Base-by-base conservation (phyloP, 2,888 invertebrate genomes). In the Orgyia antiqua region DNA sequence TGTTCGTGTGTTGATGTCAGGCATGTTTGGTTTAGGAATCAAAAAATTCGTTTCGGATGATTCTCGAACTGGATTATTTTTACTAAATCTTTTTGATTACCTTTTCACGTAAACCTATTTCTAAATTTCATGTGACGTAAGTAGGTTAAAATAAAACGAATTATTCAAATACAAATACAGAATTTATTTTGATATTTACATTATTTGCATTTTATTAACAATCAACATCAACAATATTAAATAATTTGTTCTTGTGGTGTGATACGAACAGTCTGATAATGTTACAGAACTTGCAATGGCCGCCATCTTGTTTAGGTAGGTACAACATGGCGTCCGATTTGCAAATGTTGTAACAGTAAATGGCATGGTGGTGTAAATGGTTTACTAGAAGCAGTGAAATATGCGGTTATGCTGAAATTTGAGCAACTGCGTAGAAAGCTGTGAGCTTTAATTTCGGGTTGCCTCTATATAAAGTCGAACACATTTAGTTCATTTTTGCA, bases 181-280 rank as follows among this genome's bases (percentile, higher is more conserved):
- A 88, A 88, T 89, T 89, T 88, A 89, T 87, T 87, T 87, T 84
- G 87, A 82, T 90, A 90, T 91, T 88, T 91, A 91, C 91, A 89
- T 89, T 90, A 90, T 90, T 88, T 91, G 90, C 90, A 90, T 90
- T 89, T 90, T 89, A 89, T 90, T 91, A 91, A 91, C 91, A 91
- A 91, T 91, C 87, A 91, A 91, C 91, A 91, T 91, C 90, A 91
- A 91, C 91, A 91, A 86, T 91, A 89, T 89, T 89, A 84, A 87
- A 87, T 89, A 84, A 86, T 87, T 87, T 82, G 78, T 83, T 77
- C 65, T 78, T 67, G 79, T 78, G 82, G 78, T 82, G 82, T 80
- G 77, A 80, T 76, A 77, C 50, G 73, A 80, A 80, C 79, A 75
- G 74, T 76, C 73, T 66, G 62, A 61, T 72, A 73, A 70, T 67